These are phyloP conservation scores for Cryptophagus acutangulus DNA, from an alignment of 2,888 invertebrate genomes.

Conservation along the genomic window DNA sequence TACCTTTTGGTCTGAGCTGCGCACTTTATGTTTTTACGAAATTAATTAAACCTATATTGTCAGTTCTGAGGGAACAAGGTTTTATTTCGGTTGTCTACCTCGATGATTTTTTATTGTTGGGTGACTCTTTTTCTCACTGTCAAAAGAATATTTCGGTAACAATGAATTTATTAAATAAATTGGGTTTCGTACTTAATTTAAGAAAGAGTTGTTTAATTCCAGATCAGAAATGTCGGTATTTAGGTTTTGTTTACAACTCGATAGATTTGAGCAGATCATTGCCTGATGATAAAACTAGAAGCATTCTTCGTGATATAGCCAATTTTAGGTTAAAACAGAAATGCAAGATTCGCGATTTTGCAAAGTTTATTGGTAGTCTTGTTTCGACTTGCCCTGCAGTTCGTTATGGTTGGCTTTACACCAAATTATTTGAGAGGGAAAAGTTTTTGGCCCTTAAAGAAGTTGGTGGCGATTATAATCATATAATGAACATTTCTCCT, in stretches of 20 bases:
- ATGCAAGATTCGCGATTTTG: constrained; percentile 5
- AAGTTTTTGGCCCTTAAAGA: constrained; percentile 9
- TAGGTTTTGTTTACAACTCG: constrained; percentile 4
- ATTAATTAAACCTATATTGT: neutral
- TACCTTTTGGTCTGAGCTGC: neutral
- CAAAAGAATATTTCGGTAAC: too few species aligned
- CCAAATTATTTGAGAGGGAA: constrained; percentile 9
- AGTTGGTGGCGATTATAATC: constrained; percentile 8
- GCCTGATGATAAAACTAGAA: too few species aligned
- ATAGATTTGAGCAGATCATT: constrained; percentile 2
- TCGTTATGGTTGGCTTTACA: constrained; percentile 12
- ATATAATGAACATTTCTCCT: constrained; percentile 3
- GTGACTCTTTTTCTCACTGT: too few species aligned
- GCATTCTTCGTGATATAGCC: constrained; percentile 1
- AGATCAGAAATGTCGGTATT: too few species aligned
- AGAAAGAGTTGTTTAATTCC: too few species aligned
- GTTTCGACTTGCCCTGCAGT: constrained; percentile 10
- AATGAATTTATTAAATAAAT: too few species aligned
- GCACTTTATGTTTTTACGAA: neutral
- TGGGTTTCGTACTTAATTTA: too few species aligned
- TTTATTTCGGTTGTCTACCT: too few species aligned
- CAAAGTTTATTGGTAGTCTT: constrained; percentile 8
- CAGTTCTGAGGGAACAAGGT: constrained; percentile 4
- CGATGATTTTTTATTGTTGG: constrained; percentile 10
- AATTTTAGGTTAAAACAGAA: constrained; percentile 4